Conservation (phyloP, 2,797 vertebrate genomes). For the Hippoglossus hippoglossus region DNA sequence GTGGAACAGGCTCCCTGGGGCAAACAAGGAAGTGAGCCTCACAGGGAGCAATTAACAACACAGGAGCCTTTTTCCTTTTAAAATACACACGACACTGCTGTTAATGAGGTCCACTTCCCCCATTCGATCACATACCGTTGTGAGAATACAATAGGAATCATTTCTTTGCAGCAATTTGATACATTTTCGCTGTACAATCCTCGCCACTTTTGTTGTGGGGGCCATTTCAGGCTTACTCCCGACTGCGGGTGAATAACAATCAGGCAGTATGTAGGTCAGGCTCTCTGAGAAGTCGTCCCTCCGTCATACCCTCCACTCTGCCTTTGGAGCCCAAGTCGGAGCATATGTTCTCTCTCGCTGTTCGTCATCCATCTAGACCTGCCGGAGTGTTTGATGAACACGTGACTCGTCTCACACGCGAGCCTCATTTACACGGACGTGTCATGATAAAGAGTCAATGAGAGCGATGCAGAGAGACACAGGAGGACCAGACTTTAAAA, state of each 20-base stretch:
- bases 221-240: slow-evolving; percentile 37
- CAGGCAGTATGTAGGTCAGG: slow-evolving; percentile 77
- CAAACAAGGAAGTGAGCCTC: slow-evolving; percentile 43
- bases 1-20: slow-evolving; percentile 17
- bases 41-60: slow-evolving; percentile 63
- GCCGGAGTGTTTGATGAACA: slow-evolving; percentile 51
- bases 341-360: slow-evolving; percentile 55
- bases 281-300: slow-evolving; percentile 53
- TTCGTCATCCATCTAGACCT: slow-evolving; percentile 50
- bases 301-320: slow-evolving; percentile 40
- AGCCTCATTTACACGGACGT: slow-evolving; percentile 33
- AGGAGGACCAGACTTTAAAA: slow-evolving; percentile 83
- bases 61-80: slow-evolving; percentile 13
- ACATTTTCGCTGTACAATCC: slow-evolving; percentile 12
- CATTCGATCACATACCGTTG: neutral
- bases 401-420: slow-evolving; percentile 17
- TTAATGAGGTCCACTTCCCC: slow-evolving; percentile 1
- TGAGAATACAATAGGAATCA: neutral
- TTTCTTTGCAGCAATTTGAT: slow-evolving; percentile 9
- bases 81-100: slow-evolving; percentile 31
- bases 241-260: slow-evolving; percentile 71
- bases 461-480: slow-evolving; percentile 25
- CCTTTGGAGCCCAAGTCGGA: slow-evolving; percentile 50
- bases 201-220: slow-evolving; percentile 15
- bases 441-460: slow-evolving; percentile 1